Conservation (phyloP, 30 jellyfish, hydroid and myxozoan genomes). For the Rhopilema esculentum region DNA sequence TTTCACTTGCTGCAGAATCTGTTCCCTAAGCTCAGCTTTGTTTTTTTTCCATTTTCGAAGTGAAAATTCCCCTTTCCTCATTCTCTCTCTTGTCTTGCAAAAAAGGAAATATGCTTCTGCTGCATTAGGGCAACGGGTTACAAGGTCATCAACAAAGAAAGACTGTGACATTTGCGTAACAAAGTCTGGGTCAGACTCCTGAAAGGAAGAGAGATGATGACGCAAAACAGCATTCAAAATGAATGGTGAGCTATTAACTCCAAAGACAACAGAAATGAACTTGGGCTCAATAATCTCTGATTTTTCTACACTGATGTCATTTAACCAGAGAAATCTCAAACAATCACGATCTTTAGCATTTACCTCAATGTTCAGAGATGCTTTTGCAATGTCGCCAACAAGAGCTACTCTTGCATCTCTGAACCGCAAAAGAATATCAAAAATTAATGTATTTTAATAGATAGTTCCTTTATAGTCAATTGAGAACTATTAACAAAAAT, state of each 20-base stretch:
- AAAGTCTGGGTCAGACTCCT: conserved; percentile 33
- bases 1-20: conserved; percentile 30
- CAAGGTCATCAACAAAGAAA: conserved; percentile 60
- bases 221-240: conserved; percentile 46
- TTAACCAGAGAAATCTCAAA: conserved; percentile 61
- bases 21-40: conserved; percentile 18
- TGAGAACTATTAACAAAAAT: too few relatives aligned
- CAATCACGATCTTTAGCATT: conserved; percentile 45
- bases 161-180: conserved; percentile 20
- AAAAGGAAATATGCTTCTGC: conserved; percentile 28
- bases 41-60: conserved; percentile 53
- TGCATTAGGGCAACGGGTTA: conserved; percentile 9
- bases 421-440: conserved; percentile 58
- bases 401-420: conserved; percentile 23
- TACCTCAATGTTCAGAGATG: conserved; percentile 52
- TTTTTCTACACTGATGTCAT: conserved; percentile 29
- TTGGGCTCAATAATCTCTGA: conserved; percentile 17
- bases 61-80: conserved; percentile 46
- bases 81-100: conserved; percentile 18
- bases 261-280: conserved; percentile 43
- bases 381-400: conserved; percentile 49
- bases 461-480: conserved; percentile 12
- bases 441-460: too few relatives aligned
- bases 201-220: conserved; percentile 8
- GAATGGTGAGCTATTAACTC: conserved; percentile 43